phyloP scores from a whole-genome alignment of 1,140 invertebrate species.

The Yoshiicerus persimilis region DNA sequence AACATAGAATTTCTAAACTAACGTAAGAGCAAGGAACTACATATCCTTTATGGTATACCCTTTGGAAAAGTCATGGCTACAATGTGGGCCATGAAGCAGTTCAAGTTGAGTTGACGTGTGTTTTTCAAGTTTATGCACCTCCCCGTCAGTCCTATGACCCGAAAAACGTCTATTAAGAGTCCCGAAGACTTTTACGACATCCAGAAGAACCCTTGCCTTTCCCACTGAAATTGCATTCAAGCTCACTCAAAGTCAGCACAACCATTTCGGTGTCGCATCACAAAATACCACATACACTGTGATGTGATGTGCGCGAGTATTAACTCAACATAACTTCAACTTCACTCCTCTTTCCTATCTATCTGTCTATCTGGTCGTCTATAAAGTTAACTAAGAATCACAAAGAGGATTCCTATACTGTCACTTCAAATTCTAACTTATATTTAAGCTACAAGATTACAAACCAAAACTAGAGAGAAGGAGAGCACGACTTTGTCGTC shows the following conservation, averaged over 20 bases:
- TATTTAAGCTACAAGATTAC: neutral
- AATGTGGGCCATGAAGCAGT: neutral
- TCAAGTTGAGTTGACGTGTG: slow-evolving; percentile 15
- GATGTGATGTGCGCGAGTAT: neutral
- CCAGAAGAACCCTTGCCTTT: slow-evolving; percentile 14
- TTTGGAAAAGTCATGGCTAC: neutral
- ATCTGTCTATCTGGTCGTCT: neutral
- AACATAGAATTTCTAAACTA: neutral
- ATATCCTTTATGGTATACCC: neutral
- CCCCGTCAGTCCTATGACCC: slow-evolving; percentile 34
- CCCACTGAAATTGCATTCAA: slow-evolving; percentile 3
- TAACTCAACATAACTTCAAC: slow-evolving; percentile 18
- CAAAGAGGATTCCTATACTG: neutral
- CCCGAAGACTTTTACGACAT: slow-evolving; percentile 35
- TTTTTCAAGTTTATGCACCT: slow-evolving; percentile 31
- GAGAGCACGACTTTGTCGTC: neutral
- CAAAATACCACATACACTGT: neutral
- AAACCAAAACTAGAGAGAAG: neutral
- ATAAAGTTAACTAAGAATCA: neutral
- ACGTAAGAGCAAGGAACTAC: neutral
- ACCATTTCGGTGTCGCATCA: neutral
- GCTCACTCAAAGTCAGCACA: slow-evolving; percentile 10
- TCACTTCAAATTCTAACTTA: neutral
- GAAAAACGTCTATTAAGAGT: slow-evolving; percentile 32
- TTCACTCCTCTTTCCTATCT: neutral